Evolutionary conservation across 2,797 vertebrate species (phyloP).

Genomic region (Gephyroberyx darwinii): DNA sequence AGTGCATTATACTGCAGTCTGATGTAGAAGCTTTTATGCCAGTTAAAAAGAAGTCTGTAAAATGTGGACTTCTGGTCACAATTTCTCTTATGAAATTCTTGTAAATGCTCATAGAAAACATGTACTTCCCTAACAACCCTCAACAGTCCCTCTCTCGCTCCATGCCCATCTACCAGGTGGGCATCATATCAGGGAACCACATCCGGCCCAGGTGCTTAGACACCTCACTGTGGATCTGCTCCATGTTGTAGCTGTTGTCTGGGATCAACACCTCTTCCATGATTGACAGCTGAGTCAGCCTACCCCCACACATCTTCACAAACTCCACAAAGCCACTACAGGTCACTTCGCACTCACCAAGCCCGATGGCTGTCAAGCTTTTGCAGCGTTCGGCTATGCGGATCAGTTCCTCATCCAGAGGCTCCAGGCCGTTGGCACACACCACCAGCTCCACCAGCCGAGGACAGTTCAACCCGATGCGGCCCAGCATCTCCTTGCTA

Average conservation of each 20-base stretch:
- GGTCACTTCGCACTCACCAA: constrained; percentile 95
- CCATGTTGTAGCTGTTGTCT: constrained; percentile 93
- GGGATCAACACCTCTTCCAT: constrained; percentile 97
- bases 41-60: not conserved
- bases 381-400: constrained; percentile 92
- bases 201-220: constrained; percentile 94
- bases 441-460: constrained; percentile 94
- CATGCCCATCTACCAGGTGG: constrained; percentile 85
- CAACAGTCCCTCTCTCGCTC: not conserved
- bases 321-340: constrained; percentile 97
- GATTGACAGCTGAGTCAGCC: constrained; percentile 94
- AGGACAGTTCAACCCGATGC: constrained; percentile 93
- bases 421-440: constrained; percentile 92
- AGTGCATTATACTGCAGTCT: constrained; percentile 8
- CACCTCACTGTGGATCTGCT: constrained; percentile 96
- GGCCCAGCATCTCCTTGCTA: constrained; percentile 93
- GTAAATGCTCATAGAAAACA: not conserved
- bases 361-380: constrained; percentile 91
- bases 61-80: constrained; percentile 1
- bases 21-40: not conserved
- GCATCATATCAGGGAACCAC: constrained; percentile 98
- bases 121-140: not conserved
- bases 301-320: constrained; percentile 94
- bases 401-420: constrained; percentile 95
- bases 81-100: not conserved